A percentile compares a stretch with the other conserved stretches of the same genome.
Evolutionary conservation across 2,888 invertebrate genomes (phyloP).

Genomic region (Scaptomyza caliginosa): DNA sequence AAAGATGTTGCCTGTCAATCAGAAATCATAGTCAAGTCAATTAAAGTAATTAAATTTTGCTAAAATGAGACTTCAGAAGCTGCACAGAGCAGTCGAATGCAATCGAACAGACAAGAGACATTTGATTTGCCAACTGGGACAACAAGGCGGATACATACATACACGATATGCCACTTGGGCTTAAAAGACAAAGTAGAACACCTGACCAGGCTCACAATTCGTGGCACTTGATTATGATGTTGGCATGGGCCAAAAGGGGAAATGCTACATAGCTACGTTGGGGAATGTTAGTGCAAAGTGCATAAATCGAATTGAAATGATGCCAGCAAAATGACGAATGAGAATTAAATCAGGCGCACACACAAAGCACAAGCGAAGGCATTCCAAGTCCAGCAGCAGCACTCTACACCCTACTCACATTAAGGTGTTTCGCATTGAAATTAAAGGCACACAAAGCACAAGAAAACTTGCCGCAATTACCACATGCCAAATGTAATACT

Average conservation of each 20-base stretch:
- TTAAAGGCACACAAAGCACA: constrained; percentile 53
- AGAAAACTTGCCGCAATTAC: constrained; percentile 44
- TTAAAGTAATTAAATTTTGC: constrained; percentile 41
- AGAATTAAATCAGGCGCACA: constrained; percentile 50
- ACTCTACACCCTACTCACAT: background rate
- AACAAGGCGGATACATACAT: constrained; percentile 8
- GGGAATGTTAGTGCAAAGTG: constrained; percentile 31
- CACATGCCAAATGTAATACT: constrained; percentile 24
- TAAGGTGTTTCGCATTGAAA: constrained; percentile 30
- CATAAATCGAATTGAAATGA: constrained; percentile 58
- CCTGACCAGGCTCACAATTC: constrained; percentile 18
- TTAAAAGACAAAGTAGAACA: background rate
- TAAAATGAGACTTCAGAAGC: constrained; percentile 6
- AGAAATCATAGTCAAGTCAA: constrained; percentile 28
- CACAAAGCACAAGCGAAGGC: constrained; percentile 21
- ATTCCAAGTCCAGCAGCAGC: constrained; percentile 10
- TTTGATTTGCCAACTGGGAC: constrained; percentile 20
- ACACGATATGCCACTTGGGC: background rate
- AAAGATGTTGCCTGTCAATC: background rate
- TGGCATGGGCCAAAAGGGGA: constrained; percentile 1
- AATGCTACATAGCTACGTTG: background rate
- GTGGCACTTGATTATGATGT: constrained; percentile 15
- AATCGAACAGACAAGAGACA: constrained; percentile 40
- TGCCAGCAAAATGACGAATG: constrained; percentile 50
- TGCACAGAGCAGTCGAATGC: constrained; percentile 26